Evolutionary conservation across 2,797 vertebrate species (phyloP).

Genomic region (Pseudocheirus occidentalis): DNA sequence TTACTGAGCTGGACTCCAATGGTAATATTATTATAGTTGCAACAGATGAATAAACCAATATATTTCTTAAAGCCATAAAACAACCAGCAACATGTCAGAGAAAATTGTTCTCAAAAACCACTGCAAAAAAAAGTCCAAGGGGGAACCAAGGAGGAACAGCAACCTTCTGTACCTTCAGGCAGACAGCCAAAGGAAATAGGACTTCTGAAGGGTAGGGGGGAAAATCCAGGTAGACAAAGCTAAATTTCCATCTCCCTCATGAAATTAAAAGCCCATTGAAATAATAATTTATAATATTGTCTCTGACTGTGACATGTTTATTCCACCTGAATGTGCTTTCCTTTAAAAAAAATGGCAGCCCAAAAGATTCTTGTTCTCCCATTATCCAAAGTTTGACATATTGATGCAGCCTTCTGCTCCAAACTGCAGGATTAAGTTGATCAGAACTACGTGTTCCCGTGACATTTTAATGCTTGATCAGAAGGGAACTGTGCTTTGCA

Average conservation of each 20-base stretch:
- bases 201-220: constrained; percentile 37
- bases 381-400: neutral
- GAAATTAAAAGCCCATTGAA: constrained; percentile 68
- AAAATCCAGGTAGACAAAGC: constrained; percentile 62
- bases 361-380: constrained; percentile 21
- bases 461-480: constrained; percentile 58
- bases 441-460: constrained; percentile 20
- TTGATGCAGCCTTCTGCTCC: neutral
- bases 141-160: constrained; percentile 53
- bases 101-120: constrained; percentile 78
- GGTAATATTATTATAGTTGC: constrained; percentile 82
- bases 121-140: constrained; percentile 64
- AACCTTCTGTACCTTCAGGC: constrained; percentile 51
- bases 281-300: constrained; percentile 61
- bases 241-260: constrained; percentile 61
- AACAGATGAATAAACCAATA: constrained; percentile 83
- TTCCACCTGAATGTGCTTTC: constrained; percentile 50
- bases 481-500: constrained; percentile 45
- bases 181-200: constrained; percentile 64
- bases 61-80: constrained; percentile 80
- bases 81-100: constrained; percentile 73
- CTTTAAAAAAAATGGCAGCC: constrained; percentile 3
- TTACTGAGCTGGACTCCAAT: constrained; percentile 77
- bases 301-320: constrained; percentile 59
- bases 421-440: constrained; percentile 34